phyloP scores from a whole-genome alignment of 2,113 vertebrate genomes.

The Tupaia chinensis region DNA sequence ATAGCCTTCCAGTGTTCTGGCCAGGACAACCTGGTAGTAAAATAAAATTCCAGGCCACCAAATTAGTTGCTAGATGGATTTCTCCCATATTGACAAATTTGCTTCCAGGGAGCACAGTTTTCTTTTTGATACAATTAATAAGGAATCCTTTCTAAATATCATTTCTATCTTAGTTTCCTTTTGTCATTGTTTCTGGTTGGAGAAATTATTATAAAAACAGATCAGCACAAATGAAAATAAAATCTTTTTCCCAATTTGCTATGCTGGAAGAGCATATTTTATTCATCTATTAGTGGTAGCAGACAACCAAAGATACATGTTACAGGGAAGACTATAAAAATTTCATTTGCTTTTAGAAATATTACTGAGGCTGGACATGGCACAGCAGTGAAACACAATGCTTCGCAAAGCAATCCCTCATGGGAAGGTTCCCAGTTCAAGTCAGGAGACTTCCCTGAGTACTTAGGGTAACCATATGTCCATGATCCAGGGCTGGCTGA shows the following conservation, averaged over 20 bases:
- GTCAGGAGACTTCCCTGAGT: too few relatives aligned
- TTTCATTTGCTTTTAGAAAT: background rate
- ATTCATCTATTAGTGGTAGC: background rate
- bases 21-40: background rate
- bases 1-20: background rate
- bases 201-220: constrained; percentile 3
- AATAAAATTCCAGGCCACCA: background rate
- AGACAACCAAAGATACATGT: background rate
- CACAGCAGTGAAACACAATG: too few relatives aligned
- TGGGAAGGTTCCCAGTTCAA: too few relatives aligned
- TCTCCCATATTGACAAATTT: background rate
- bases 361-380: background rate
- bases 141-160: background rate
- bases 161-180: constrained; percentile 25
- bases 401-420: too few relatives aligned
- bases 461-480: too few relatives aligned
- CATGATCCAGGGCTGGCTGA: too few relatives aligned
- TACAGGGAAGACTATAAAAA: background rate
- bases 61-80: background rate
- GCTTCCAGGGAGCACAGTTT: background rate
- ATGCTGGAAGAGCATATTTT: background rate
- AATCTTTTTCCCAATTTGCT: background rate
- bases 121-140: background rate
- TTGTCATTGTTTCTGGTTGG: background rate
- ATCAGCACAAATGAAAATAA: background rate